Percentiles rank a stretch among this genome's conserved stretches.
phyloP scores from a whole-genome alignment of 2,888 invertebrate genomes.

The Dryomyza anilis region DNA sequence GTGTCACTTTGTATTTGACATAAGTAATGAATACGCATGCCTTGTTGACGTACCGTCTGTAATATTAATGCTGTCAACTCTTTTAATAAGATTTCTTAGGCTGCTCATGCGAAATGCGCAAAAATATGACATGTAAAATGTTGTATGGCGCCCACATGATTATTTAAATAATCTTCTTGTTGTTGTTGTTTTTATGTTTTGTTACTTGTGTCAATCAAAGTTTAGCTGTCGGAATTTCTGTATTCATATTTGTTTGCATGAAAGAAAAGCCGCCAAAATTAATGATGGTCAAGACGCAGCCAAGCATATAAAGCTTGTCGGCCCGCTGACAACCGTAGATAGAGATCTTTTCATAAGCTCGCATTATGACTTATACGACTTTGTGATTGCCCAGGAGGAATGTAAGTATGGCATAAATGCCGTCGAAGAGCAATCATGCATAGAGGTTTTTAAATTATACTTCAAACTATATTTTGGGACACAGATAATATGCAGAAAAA shows the following conservation, averaged over 20 bases:
- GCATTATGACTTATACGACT: not conserved
- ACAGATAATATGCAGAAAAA: too few species aligned
- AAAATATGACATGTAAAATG: not conserved
- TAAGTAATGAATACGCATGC: slow-evolving; percentile 1
- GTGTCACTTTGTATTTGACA: slow-evolving; percentile 1
- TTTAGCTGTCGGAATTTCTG: not conserved
- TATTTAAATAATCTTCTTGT: not conserved
- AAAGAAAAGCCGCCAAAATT: slow-evolving; percentile 10
- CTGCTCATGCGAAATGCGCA: not conserved
- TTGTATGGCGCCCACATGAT: slow-evolving; percentile 1
- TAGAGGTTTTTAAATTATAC: too few species aligned
- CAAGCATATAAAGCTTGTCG: slow-evolving; percentile 4
- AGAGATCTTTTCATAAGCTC: too few species aligned
- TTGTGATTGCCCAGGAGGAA: not conserved
- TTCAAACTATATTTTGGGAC: too few species aligned
- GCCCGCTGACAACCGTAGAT: not conserved
- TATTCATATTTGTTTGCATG: not conserved
- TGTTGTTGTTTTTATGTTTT: too few species aligned
- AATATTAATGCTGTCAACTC: slow-evolving; percentile 10
- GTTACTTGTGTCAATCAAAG: slow-evolving; percentile 12
- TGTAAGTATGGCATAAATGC: not conserved
- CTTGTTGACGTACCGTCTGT: not conserved
- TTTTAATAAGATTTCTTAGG: slow-evolving; percentile 4
- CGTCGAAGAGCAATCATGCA: too few species aligned
- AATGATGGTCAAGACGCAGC: slow-evolving; percentile 9